These are phyloP conservation scores for Galbula dea DNA, from an alignment of 2,113 vertebrate species.

Conservation along the genomic window DNA sequence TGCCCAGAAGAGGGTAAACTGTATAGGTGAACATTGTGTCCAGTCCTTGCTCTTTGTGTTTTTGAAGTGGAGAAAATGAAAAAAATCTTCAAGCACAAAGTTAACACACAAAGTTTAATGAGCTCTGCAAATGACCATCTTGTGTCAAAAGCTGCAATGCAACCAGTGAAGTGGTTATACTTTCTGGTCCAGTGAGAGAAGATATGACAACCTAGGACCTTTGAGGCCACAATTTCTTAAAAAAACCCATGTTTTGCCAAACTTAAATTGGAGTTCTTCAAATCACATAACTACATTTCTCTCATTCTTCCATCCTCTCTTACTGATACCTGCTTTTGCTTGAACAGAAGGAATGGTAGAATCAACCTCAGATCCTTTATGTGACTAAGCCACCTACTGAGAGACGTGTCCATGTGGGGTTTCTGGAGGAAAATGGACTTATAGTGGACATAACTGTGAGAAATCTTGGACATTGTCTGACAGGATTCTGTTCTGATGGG, in stretches of 20 bases:
- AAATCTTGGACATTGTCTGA: too few species aligned
- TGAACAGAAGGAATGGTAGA: not conserved
- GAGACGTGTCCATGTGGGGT: not conserved
- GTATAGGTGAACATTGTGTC: not conserved
- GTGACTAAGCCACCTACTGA: not conserved
- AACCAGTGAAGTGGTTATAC: rapidly evolving
- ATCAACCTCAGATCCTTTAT: not conserved
- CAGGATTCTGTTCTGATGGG: too few species aligned
- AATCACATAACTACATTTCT: not conserved
- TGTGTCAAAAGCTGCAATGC: not conserved
- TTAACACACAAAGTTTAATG: not conserved
- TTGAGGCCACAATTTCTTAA: not conserved
- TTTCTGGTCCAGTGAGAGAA: not conserved
- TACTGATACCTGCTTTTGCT: not conserved
- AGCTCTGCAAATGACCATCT: not conserved
- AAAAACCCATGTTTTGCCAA: not conserved
- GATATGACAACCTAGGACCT: not conserved
- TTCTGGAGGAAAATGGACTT: too few species aligned
- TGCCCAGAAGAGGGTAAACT: not conserved
- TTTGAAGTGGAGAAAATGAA: not conserved
- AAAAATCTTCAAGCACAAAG: not conserved
- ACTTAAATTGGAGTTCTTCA: not conserved
- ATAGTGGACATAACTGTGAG: too few species aligned
- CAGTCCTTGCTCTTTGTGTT: not conserved
- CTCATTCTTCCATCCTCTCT: not conserved